A percentile compares a stretch with the other conserved stretches of the same genome.
phyloP scores from a whole-genome alignment of 2,113 vertebrate species.

The Anarrhichthys ocellatus region DNA sequence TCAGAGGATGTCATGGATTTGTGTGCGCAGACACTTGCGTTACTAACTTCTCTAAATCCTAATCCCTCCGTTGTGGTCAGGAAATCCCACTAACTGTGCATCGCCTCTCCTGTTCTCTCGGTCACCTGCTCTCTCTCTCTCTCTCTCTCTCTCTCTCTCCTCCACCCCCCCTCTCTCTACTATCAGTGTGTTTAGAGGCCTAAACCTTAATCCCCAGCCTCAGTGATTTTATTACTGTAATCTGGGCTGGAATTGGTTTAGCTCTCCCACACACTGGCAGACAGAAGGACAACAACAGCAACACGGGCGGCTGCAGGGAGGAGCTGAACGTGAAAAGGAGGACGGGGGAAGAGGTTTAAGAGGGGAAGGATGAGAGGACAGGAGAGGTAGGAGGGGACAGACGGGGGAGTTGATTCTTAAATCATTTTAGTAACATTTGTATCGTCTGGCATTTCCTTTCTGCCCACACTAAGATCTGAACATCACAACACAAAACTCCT shows the following conservation, averaged over 20 bases:
- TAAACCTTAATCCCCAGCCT: slow-evolving; percentile 70
- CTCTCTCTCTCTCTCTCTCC: not conserved
- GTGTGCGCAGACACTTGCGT: slow-evolving; percentile 2
- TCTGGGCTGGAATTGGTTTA: slow-evolving; percentile 75
- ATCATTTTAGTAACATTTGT: not conserved
- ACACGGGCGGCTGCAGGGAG: slow-evolving; percentile 20
- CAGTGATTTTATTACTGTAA: slow-evolving; percentile 76
- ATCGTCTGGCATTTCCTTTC: not conserved
- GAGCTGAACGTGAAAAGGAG: slow-evolving; percentile 14
- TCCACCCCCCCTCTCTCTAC: slow-evolving; percentile 2
- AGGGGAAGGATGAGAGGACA: not conserved
- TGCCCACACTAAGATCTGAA: not conserved
- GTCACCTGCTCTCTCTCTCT: slow-evolving; percentile 9
- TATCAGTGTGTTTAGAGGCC: slow-evolving; percentile 63
- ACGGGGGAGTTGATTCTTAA: not conserved
- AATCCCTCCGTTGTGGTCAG: slow-evolving; percentile 51
- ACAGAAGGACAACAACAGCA: slow-evolving; percentile 44
- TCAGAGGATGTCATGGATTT: slow-evolving; percentile 34
- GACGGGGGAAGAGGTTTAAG: not conserved
- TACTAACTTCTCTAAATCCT: slow-evolving; percentile 29
- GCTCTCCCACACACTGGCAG: slow-evolving; percentile 49
- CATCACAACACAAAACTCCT: not conserved
- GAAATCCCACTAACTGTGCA: slow-evolving; percentile 21
- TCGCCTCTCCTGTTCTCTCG: not conserved
- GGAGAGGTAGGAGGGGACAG: not conserved